phyloP scores from a whole-genome alignment of 2,797 vertebrate species.

The Parauchenoglanis punctatus region DNA sequence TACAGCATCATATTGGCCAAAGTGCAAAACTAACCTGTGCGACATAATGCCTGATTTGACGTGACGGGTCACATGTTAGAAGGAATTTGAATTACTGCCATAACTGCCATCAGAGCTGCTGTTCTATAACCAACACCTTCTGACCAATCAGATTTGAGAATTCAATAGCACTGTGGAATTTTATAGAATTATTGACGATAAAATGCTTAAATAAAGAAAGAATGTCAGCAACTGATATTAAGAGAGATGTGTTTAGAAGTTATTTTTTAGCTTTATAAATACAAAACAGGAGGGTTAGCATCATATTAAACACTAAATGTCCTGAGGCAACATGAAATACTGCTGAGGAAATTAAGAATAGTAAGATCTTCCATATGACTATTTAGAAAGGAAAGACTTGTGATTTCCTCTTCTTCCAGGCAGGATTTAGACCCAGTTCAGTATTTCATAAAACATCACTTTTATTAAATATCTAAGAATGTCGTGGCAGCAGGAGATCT shows the following conservation, averaged over 20 bases:
- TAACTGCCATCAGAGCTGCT: neutral
- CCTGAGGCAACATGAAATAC: constrained; percentile 13
- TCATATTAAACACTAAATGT: constrained; percentile 20
- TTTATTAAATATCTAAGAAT: constrained; percentile 28
- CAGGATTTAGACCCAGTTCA: constrained; percentile 18
- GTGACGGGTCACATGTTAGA: too few relatives aligned
- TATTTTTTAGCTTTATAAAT: constrained; percentile 6
- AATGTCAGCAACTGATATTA: neutral
- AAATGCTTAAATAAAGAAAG: neutral
- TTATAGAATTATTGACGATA: neutral
- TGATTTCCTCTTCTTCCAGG: constrained; percentile 20
- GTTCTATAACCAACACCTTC: neutral
- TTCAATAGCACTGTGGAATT: neutral
- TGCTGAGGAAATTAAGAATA: constrained; percentile 45
- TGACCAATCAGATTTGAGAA: neutral
- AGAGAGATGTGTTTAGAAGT: neutral
- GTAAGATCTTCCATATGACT: constrained; percentile 62
- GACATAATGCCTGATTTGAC: too few relatives aligned
- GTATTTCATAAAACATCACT: constrained; percentile 4
- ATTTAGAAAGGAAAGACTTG: constrained; percentile 42
- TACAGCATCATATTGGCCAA: too few relatives aligned
- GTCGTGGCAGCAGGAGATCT: constrained; percentile 60
- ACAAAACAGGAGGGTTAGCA: constrained; percentile 1
- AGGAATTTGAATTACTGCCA: neutral
- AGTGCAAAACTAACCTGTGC: too few relatives aligned